Base-by-base conservation (phyloP, 1,140 invertebrate species). In the Stenopsyche tienmushanensis region DNA sequence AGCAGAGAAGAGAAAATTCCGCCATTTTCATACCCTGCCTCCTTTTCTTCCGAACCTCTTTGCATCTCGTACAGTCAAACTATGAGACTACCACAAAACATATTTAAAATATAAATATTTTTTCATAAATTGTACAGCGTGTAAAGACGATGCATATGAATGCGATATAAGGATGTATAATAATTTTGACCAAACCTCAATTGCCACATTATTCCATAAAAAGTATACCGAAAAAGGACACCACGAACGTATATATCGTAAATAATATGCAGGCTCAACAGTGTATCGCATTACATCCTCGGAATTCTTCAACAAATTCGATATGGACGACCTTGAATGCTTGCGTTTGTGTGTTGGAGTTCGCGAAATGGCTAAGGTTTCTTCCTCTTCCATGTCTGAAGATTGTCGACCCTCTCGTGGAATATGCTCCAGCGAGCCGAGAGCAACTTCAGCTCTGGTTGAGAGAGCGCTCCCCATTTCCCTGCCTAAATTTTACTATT, bases 401-500 rank as follows among this genome's bases (percentile, higher is more conserved):
- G 10, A 18, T 47, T 47, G 44, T 8, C 44, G 44, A 20, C 29
- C 29, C 29, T 13, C 29, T 34, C 29, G 15, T n/a, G 17, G 42
- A 60, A 24, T 29, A 34, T 60, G 57, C 57, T 60, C 57, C 57
- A 60, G 41, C 57, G 57, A 60, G 47, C 42, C 57, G 57, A 60
- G 57, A 60, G 57, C 57, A 60, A 64, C 62, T 64, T 39, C 62
- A 64, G 50, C 62, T 42, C 44, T 60, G 57, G 57, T 60, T 60
- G 57, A 60, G 44, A 60, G 57, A 58, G 21, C 57, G 44, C 25
- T 60, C 57, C 57, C 44, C 62, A 64, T 64, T 64, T 64, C 52
- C 21, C 62, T 54, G 62, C 49, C 62, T 5, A 64, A 64, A 64
- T 64, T 64, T 64, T 44, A 64, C 62, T 64, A 64, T 64, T 64